Conservation (phyloP, 2,888 invertebrate species). For the Hedya salicella region DNA sequence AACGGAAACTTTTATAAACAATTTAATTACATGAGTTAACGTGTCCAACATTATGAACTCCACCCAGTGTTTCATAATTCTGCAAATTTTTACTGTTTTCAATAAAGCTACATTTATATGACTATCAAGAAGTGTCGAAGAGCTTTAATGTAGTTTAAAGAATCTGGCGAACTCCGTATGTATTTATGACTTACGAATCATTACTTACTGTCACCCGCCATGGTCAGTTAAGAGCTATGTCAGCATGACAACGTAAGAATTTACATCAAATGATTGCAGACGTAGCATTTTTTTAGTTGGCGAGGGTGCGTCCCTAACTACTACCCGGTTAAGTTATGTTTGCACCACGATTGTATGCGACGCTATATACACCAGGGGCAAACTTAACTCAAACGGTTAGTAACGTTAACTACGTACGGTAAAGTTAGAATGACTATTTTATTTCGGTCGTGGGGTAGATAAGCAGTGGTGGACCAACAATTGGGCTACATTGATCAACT, state of each 20-base stretch:
- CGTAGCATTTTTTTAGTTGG: constrained; percentile 18
- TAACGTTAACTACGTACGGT: constrained; percentile 13
- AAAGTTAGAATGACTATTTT: not conserved
- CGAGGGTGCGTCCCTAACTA: constrained; percentile 7
- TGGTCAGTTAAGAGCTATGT: constrained; percentile 8
- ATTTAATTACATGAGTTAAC: too few relatives aligned
- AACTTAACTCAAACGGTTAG: not conserved
- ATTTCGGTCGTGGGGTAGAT: constrained; percentile 21
- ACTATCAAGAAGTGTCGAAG: too few relatives aligned
- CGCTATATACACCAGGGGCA: not conserved
- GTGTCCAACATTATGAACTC: too few relatives aligned
- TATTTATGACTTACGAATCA: not conserved
- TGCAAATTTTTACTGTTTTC: too few relatives aligned
- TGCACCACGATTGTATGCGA: not conserved
- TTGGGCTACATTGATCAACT: not conserved
- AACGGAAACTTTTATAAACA: too few relatives aligned
- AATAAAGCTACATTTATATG: too few relatives aligned
- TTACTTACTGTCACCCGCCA: constrained; percentile 26
- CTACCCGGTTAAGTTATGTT: not conserved
- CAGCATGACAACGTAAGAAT: constrained; percentile 11
- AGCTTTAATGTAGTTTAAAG: too few relatives aligned
- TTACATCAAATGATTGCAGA: constrained; percentile 8
- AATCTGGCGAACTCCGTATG: not conserved
- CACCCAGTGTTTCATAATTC: too few relatives aligned
- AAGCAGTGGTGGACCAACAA: not conserved